These are phyloP conservation scores for Drosophila limbata DNA, from an alignment of 2,888 invertebrate genomes.

Conservation along the genomic window DNA sequence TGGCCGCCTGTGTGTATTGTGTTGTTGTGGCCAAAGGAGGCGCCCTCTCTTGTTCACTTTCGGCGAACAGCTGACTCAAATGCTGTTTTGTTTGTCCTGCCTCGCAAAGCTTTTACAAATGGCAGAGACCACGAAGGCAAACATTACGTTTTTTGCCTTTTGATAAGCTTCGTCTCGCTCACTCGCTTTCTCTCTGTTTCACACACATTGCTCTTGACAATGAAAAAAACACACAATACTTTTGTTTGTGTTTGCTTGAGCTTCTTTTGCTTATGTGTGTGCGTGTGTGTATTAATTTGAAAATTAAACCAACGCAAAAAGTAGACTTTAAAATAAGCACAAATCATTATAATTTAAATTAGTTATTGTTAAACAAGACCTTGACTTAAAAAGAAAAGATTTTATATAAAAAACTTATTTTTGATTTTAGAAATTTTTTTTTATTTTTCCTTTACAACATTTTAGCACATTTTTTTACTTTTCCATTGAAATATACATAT, in stretches of 20 bases:
- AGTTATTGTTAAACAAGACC: neutral
- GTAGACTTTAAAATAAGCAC: conserved; percentile 45
- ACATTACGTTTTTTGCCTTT: conserved; percentile 11
- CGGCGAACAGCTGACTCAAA: conserved; percentile 48
- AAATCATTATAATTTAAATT: neutral
- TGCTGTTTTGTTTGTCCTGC: conserved; percentile 22
- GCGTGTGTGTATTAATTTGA: neutral
- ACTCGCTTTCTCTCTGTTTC: conserved; percentile 1
- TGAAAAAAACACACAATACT: conserved; percentile 43
- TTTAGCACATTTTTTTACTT: no score
- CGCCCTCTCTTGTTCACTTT: conserved; percentile 49
- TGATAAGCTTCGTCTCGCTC: conserved; percentile 18
- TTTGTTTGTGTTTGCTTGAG: conserved; percentile 19
- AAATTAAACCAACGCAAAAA: conserved; percentile 31
- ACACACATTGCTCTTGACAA: conserved; percentile 52
- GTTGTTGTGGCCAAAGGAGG: conserved; percentile 21
- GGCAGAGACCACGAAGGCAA: neutral
- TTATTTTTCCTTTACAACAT: no score
- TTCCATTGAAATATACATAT: no score
- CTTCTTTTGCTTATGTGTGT: conserved; percentile 2
- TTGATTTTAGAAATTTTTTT: no score
- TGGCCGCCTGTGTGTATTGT: conserved; percentile 8
- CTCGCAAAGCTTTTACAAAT: conserved; percentile 6
- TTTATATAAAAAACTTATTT: no score
- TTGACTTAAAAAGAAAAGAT: no score